Percentiles rank a stretch among this genome's conserved stretches.
phyloP scores from a whole-genome alignment of 2,113 vertebrate genomes.

The Gymnorhina tibicen region DNA sequence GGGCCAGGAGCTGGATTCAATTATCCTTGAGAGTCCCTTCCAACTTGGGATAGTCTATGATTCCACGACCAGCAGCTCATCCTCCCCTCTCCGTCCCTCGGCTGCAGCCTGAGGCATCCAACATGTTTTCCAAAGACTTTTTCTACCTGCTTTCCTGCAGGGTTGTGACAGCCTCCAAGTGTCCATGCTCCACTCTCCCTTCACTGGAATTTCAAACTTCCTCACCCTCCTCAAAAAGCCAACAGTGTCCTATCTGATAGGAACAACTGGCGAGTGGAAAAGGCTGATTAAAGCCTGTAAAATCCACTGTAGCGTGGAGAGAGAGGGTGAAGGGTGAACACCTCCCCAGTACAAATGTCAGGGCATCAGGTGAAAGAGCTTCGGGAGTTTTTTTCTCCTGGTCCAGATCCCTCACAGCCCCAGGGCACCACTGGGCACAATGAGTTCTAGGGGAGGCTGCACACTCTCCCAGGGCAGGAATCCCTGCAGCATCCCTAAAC shows the following conservation, averaged over 20 bases:
- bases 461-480: background rate
- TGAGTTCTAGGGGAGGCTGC: background rate
- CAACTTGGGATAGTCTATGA: background rate
- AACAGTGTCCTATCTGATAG: background rate
- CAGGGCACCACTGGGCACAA: accelerated
- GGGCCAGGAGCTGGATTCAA: background rate
- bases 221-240: background rate
- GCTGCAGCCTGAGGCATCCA: background rate
- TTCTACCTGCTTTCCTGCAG: background rate
- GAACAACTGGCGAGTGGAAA: background rate
- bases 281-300: background rate
- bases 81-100: background rate
- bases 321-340: background rate
- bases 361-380: background rate
- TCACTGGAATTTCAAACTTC: accelerated
- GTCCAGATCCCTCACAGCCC: background rate
- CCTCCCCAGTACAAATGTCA: background rate
- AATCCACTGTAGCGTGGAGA: background rate
- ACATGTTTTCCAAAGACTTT: background rate
- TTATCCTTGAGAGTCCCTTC: background rate
- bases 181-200: accelerated
- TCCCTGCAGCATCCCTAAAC: background rate
- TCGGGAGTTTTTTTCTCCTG: background rate
- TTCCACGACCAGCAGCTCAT: background rate
- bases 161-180: background rate